These are phyloP conservation scores for Conops quadrifasciatus DNA, from an alignment of 2,888 invertebrate genomes.

Conservation along the genomic window DNA sequence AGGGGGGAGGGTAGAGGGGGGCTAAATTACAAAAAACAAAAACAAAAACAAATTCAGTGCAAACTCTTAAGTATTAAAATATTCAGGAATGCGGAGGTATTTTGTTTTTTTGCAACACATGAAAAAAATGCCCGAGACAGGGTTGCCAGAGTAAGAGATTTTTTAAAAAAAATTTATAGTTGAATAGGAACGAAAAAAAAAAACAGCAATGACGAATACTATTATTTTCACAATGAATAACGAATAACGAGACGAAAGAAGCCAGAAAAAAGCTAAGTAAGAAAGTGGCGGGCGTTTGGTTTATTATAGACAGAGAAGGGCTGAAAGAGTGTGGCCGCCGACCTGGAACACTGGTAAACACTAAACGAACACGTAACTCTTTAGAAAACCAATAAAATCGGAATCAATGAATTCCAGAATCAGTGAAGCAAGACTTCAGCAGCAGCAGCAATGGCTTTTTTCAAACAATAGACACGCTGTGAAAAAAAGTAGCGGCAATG, in stretches of 20 bases:
- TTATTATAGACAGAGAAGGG: no score
- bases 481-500: background rate
- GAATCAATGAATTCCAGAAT: constrained; percentile 31
- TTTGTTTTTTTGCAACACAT: constrained; percentile 9
- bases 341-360: no score
- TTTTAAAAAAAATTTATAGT: background rate
- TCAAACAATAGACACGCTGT: constrained; percentile 5
- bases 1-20: no score
- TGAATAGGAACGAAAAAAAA: background rate
- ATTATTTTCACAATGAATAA: constrained; percentile 31
- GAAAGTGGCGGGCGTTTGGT: no score
- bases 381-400: no score
- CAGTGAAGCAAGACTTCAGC: constrained; percentile 22
- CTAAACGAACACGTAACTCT: no score
- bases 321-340: no score
- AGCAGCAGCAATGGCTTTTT: background rate
- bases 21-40: no score
- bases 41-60: no score
- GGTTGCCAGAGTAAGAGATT: constrained; percentile 7
- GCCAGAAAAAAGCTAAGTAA: no score
- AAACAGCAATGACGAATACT: background rate
- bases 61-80: no score
- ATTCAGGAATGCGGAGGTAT: constrained; percentile 34
- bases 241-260: no score
- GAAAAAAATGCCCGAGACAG: background rate